Evolutionary conservation across 2,888 invertebrate genomes (phyloP).

Genomic region (Spatulosminthurus flaviceps): DNA sequence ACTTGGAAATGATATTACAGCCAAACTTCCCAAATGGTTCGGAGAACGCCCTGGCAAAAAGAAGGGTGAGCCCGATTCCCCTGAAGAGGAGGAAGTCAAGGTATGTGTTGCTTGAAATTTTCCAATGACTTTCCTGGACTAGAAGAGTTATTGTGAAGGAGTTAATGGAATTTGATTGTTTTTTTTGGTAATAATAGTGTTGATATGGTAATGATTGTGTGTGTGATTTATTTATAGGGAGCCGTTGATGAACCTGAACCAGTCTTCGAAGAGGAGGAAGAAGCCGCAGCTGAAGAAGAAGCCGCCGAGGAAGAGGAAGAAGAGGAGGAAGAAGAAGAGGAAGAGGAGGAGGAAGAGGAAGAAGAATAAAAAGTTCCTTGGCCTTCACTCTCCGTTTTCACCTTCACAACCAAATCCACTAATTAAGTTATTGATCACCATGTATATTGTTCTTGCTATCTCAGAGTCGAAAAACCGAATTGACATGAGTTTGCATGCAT

Average conservation of each 20-base stretch:
- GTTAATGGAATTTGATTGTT: no score
- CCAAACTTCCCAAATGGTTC: slow-evolving; percentile 95
- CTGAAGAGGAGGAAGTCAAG: slow-evolving; percentile 85
- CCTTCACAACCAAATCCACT: slow-evolving; percentile 27
- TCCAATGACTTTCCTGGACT: neutral
- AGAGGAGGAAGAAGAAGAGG: slow-evolving; percentile 75
- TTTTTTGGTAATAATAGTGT: no score
- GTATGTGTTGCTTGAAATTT: slow-evolving; percentile 69
- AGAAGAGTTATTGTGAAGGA: no score
- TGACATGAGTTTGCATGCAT: slow-evolving; percentile 10
- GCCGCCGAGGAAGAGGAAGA: slow-evolving; percentile 79
- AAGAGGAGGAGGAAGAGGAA: slow-evolving; percentile 72
- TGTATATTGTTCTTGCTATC: slow-evolving; percentile 7
- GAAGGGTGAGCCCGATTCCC: slow-evolving; percentile 86
- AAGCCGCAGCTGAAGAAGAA: slow-evolving; percentile 61
- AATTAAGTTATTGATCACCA: slow-evolving; percentile 25
- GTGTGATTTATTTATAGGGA: slow-evolving; percentile 28
- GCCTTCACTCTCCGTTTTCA: slow-evolving; percentile 24
- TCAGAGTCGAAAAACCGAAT: neutral
- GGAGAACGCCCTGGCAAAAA: slow-evolving; percentile 95
- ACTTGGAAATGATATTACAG: slow-evolving; percentile 68
- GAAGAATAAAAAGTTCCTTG: slow-evolving; percentile 67
- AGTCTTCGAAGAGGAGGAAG: slow-evolving; percentile 57
- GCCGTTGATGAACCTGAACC: slow-evolving; percentile 50
- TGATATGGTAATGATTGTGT: no score